These are phyloP conservation scores for Alca torda DNA, from an alignment of 2,797 vertebrate genomes.

Conservation along the genomic window DNA sequence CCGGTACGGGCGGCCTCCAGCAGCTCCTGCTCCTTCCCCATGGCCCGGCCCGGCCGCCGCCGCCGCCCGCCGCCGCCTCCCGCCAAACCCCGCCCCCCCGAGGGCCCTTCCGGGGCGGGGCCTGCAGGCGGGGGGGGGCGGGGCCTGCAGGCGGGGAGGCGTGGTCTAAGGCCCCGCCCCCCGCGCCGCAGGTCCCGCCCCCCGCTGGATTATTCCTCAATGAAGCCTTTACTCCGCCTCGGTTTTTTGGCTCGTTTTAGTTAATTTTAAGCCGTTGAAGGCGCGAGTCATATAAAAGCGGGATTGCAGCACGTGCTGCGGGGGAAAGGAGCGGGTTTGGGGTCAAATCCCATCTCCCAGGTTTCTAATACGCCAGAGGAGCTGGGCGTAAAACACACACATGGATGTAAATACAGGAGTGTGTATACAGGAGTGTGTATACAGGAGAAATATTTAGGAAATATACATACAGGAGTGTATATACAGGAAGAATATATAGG, in stretches of 20 bases:
- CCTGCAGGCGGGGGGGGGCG: neutral
- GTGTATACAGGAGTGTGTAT: too few relatives aligned
- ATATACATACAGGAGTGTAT: neutral
- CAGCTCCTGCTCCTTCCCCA: slow-evolving; percentile 99
- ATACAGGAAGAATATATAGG: too few relatives aligned
- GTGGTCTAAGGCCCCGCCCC: neutral
- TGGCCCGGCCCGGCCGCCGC: slow-evolving; percentile 69
- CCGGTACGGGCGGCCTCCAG: slow-evolving; percentile 95
- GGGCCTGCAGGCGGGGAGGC: neutral
- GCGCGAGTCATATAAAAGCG: neutral
- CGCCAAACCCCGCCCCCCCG: slow-evolving; percentile 56
- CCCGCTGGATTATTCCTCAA: neutral
- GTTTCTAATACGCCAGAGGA: accelerated
- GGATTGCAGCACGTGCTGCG: neutral
- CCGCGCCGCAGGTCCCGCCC: neutral
- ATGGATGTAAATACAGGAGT: neutral
- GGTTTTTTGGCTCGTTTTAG: neutral
- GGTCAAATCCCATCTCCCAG: too few relatives aligned
- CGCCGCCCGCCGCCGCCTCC: neutral
- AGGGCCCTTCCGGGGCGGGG: slow-evolving; percentile 37
- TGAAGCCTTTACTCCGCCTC: neutral
- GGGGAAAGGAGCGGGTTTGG: accelerated
- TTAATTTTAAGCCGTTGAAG: neutral
- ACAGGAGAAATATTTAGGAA: too few relatives aligned
- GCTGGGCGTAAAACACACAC: too few relatives aligned